Conservation (phyloP, 2,113 vertebrate genomes). For the Chaetodon auriga region DNA sequence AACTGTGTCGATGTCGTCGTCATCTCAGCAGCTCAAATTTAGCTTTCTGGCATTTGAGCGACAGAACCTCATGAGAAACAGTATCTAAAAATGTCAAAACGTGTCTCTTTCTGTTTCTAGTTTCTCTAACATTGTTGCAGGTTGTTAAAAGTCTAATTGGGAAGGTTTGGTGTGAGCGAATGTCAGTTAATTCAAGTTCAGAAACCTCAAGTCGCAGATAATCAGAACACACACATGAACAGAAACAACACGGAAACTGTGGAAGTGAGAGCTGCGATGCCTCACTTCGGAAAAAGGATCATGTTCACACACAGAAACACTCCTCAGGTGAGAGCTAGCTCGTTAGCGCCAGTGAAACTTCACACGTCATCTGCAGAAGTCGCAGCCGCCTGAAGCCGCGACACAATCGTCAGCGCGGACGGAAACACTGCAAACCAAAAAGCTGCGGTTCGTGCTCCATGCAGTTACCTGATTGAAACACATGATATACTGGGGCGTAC, state of each 20-base stretch:
- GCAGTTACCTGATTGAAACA: slow-evolving; percentile 86
- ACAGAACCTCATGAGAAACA: background rate
- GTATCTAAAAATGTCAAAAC: no score
- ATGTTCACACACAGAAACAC: slow-evolving; percentile 8
- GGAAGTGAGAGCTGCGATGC: slow-evolving; percentile 26
- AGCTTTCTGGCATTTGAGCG: background rate
- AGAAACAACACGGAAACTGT: background rate
- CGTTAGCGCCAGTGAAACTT: slow-evolving; percentile 30
- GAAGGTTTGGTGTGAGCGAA: background rate
- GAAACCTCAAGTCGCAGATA: background rate
- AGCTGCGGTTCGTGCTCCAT: slow-evolving; percentile 33
- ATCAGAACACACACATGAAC: background rate
- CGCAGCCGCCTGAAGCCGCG: slow-evolving; percentile 3
- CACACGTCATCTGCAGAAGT: slow-evolving; percentile 31
- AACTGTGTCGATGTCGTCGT: no score
- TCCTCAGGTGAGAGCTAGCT: background rate
- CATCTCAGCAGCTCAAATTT: no score
- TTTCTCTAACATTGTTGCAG: background rate
- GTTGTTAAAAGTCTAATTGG: background rate
- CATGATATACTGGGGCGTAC: slow-evolving; percentile 83
- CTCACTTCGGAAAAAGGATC: background rate
- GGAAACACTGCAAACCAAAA: slow-evolving; percentile 54
- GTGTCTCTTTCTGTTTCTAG: no score
- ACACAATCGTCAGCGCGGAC: slow-evolving; percentile 54
- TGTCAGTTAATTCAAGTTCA: background rate